Base-by-base conservation (phyloP, 2,888 invertebrate species). In the Galerucella nymphaeae region DNA sequence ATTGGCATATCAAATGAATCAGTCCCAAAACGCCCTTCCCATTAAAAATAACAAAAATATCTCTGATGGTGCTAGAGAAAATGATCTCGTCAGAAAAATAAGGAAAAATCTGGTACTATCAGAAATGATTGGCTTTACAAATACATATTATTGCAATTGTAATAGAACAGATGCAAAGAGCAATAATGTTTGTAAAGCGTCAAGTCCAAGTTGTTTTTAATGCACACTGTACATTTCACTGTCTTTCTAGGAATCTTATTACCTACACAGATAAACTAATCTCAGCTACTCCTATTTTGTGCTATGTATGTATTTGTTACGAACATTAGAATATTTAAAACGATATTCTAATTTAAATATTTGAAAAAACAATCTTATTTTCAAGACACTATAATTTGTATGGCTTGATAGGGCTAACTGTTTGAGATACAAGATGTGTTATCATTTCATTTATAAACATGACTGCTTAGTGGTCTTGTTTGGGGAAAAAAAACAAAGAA, bases 261-360 rank as follows among this genome's bases (percentile, higher is more conserved):
- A 66, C 53, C 53, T 53, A 53, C 41, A 50, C 48, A 68, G 18
- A 57, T n/a, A 68, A 30, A n/a, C 23, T 42, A 64, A 38, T 70
- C 63, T 57, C n/a, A 70, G 70, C 70, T 70, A 70, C 70, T 70
- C 70, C 70, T 70, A 20, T 14, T 70, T 70, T 70, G 53, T 62
- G 70, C 70, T 70, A 64, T 50, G 57, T 70, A 18, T 48, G 69
- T 55, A 62, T 59, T 50, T 50, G 67, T 67, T 67, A 45, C 59
- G 55, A 38, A 38, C 8, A 38, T 38, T 6, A 14, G 20, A 66
- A 63, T n/a, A 41, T 66, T 53, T 53, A 55, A 3, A 55, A 62
- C 18, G 42, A 42, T 62, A 42, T 16, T 42, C 41, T 45, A 41
- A 38, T 41, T 64, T 16, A 1, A 63, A 63, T 45, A 18, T 64